These are phyloP conservation scores for Gorsachius goisagi DNA, from an alignment of 2,113 vertebrate species.

Conservation along the genomic window DNA sequence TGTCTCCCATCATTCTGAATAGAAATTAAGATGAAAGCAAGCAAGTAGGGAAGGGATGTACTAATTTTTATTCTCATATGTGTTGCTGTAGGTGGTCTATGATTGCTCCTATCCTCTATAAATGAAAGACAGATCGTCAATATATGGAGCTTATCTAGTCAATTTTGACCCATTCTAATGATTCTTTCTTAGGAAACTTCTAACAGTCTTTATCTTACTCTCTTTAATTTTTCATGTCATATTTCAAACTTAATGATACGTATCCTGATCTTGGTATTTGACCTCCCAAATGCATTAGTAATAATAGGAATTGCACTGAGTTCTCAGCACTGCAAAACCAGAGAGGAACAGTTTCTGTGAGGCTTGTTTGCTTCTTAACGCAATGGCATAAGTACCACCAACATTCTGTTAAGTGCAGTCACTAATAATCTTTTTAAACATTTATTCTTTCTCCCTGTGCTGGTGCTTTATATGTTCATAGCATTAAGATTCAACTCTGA, in stretches of 20 bases:
- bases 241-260: background rate
- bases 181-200: background rate
- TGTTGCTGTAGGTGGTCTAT: background rate
- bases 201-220: background rate
- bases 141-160: background rate
- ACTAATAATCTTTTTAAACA: background rate
- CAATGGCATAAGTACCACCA: background rate
- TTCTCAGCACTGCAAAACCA: background rate
- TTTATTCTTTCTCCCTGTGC: background rate
- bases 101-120: background rate
- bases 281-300: background rate
- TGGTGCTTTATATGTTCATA: background rate
- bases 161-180: background rate
- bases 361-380: background rate
- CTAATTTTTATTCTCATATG: background rate
- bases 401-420: background rate
- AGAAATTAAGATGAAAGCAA: background rate
- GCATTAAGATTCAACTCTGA: background rate
- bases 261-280: background rate
- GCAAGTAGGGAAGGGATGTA: background rate
- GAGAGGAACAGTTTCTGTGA: background rate
- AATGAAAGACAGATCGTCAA: background rate
- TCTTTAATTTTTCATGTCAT: background rate
- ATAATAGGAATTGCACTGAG: background rate
- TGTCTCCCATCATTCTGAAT: background rate